Base-by-base conservation (phyloP, 2,888 invertebrate genomes). In the Drosophila monieri region DNA sequence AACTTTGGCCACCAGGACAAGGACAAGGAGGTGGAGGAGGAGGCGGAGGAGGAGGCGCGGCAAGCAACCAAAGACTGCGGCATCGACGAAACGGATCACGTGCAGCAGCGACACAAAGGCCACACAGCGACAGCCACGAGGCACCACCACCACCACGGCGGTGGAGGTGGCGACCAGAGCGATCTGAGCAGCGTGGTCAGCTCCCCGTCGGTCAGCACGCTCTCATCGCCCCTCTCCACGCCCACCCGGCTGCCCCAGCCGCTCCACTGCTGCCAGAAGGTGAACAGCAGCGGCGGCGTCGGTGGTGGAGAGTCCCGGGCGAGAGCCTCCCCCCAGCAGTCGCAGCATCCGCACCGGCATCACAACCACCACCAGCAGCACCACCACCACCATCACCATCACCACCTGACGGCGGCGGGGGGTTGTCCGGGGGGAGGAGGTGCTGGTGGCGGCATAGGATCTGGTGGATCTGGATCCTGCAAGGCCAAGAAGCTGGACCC, bases 401-500 rank as follows among this genome's bases (percentile, higher is more conserved):
- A 85, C 44, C 83, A 85, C 43, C 65, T 74, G 53, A 72, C 61
- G 64, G 71, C 60, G 58, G 64, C 72, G 32, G 68, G 73, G 30
- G 67, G 76, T 15, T 64, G 62, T 64, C 15, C 62, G 37, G 64
- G 44, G 12, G 68, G 58, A 15, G 73, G 73, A 46, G 55, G 44
- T 10, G 68, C 56, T 21, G 73, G 73, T 46, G 49, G 46, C 2
- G 27, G 27, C 8, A 8, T 27, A 23, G 67, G 68, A 21, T 32
- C 69, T 14, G 23, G 41, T 37, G 69, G 23, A 32, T 25, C 73
- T 60, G 66, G 72, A 77, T 87, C 87, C 80, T 90, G 88, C 86
- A 90, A 90, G 84, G 89, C 89, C 77, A 89, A 90, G 87, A 91
- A 91, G 90, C 89, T 88, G 61, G 91, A 91, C 90, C 89, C 89